Percentiles rank a stretch among this genome's conserved stretches.
phyloP scores from a whole-genome alignment of 2,888 invertebrate genomes.

The Molorchus minor region DNA sequence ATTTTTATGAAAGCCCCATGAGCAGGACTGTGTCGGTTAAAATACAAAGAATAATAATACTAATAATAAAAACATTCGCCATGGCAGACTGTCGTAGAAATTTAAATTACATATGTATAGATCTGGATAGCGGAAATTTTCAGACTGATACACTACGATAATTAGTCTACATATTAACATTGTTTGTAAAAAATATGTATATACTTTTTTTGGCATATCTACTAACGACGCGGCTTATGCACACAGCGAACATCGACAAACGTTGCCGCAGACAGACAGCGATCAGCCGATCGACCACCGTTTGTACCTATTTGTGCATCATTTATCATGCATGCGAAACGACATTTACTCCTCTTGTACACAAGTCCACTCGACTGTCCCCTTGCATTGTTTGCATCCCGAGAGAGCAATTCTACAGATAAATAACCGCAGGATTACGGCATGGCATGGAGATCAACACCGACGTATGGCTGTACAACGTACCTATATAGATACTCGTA shows the following conservation, averaged over 20 bases:
- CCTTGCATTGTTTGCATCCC: slow-evolving; percentile 14
- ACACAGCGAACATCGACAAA: not conserved
- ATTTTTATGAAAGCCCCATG: slow-evolving; percentile 36
- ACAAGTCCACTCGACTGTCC: slow-evolving; percentile 24
- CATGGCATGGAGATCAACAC: not conserved
- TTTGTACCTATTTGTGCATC: slow-evolving; percentile 20
- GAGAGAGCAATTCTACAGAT: slow-evolving; percentile 11
- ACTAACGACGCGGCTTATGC: too few relatives aligned
- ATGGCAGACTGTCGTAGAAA: not conserved
- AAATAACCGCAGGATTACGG: slow-evolving; percentile 5
- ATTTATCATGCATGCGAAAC: slow-evolving; percentile 15
- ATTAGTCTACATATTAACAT: too few relatives aligned
- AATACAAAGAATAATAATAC: not conserved
- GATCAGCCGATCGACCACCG: slow-evolving; percentile 1
- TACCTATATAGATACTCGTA: not conserved
- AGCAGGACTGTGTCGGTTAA: not conserved
- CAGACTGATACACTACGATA: too few relatives aligned
- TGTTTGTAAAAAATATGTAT: not conserved
- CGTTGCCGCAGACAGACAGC: not conserved
- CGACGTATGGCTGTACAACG: too few relatives aligned
- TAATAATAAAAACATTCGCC: slow-evolving; percentile 12
- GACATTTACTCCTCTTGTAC: slow-evolving; percentile 21
- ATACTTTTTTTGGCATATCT: not conserved
- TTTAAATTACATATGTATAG: not conserved
- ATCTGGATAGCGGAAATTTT: too few relatives aligned